Base-by-base conservation (phyloP, 2,797 vertebrate genomes). In the Schizothorax lantsangensis region DNA sequence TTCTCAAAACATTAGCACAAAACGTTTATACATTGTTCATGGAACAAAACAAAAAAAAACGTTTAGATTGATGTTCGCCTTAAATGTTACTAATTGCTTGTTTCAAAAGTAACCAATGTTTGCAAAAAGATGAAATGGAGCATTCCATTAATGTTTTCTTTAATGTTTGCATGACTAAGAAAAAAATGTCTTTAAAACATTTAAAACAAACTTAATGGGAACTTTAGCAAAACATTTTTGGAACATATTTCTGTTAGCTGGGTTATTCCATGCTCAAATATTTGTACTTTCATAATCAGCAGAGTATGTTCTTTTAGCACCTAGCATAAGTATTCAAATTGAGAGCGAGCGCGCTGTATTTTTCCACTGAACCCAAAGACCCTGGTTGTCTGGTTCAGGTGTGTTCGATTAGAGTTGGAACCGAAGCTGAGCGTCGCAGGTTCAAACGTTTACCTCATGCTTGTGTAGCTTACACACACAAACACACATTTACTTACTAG, bases 401-500 rank as follows among this genome's bases (percentile, higher is more conserved):
- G 68, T 40, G 81, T 72, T 57, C 2, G 1, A 57, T 71, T 72
- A 43, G 33, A 82, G 23, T 26, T 54, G 64, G 33, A 30, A 11
- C 36, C 19, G 40, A 62, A 66, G 40, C 5, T 11, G 2, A 45
- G n/a, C n/a, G 2, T 10, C 8, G 17, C n/a, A 8, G 45, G 43
- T 81, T 81, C 43, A 49, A 47, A 14, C 23, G 26, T 6, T 64
- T 15, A 64, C 62, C 12, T 62, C n/a, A 38, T 19, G 47, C 15
- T 11, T 40, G 9, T 5, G 3, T 36, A 26, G 36, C 54, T 43
- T 17, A 43, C 54, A 40, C 47, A 82, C 62, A 81, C 78, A 68
- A 47, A 64, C 9, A 36, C 79, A 62, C 69, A 62, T 62, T 91
- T 91, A 86, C 87, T 91, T 88, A 64, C 91, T 90, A 90, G 83